Evolutionary conservation across 2,888 invertebrate genomes (phyloP), one percentile per base, ranked within the genome.

Genomic region (Cerceris ruficornis): DNA sequence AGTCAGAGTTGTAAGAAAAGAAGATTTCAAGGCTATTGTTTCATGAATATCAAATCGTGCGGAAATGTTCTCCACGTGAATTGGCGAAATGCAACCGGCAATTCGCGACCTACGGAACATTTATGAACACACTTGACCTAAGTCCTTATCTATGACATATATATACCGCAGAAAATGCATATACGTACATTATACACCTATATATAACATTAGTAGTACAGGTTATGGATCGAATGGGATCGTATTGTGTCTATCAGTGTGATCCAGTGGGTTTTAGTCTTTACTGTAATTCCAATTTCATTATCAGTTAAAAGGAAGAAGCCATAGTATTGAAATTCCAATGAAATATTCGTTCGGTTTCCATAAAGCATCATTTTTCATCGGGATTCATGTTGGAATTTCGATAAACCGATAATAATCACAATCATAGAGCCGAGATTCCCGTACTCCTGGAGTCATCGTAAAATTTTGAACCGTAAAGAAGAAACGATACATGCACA

Each of bases 161-260:
- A 55, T 55, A 55, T 28, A 17, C 4, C 13, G 4, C 28, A 17
- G 55, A 55, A 55, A 55, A 59, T 28, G 59, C 11, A 62, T 13
- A 41, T 49, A 62, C 28, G 42, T 11, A 67, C 9, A 57, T 57
- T 11, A 6, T 46, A 59, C 50, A 67, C 14, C 58, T 58, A 72
- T 52, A 64, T 58, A 72, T 52, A 54, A 28, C 52, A 15, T 13
- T 39, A 9, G 54, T 17, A 15, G 50, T 73, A 69, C 64, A 76
- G 76, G 76, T 76, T 76, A 73, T 65, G 73, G 68, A 76, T 76
- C 64, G 68, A 49, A 68, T 43, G 42, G 41, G 42, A 55, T 28
- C 28, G 28, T 28, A 28, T 28, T 28, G 28, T 28, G 28, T 28
- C 28, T 28, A 28, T 28, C 28, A 28, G 28, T 28, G 64, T 41